Evolutionary conservation across 2,888 invertebrate genomes (phyloP).

Genomic region (Candidula unifasciata): DNA sequence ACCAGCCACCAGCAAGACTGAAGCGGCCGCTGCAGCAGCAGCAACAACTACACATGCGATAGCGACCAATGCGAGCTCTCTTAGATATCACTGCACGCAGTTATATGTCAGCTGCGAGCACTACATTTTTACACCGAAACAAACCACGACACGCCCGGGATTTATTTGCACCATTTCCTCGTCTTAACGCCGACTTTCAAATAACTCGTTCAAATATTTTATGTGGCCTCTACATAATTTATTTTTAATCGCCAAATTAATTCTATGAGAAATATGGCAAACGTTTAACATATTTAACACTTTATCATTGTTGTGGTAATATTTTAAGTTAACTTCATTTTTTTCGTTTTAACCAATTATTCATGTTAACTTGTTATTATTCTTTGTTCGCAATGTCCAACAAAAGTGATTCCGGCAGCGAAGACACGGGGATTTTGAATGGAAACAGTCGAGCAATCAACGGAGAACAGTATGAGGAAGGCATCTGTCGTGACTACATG

Average conservation of each 20-base stretch:
- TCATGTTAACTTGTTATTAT: not conserved
- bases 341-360: no score
- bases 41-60: not conserved
- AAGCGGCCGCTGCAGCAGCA: conserved; percentile 23
- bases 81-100: not conserved
- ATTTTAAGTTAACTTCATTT: no score
- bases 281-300: no score
- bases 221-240: no score
- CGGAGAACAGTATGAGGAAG: conserved; percentile 71
- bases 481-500: conserved; percentile 82
- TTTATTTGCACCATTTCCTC: no score
- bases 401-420: conserved; percentile 71
- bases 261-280: no score
- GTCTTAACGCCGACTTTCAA: no score
- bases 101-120: not conserved
- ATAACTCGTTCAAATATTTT: no score
- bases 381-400: conserved; percentile 64
- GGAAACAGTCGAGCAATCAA: conserved; percentile 48
- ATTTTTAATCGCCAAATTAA: no score
- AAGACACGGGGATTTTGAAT: conserved; percentile 54
- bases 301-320: no score
- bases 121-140: not conserved
- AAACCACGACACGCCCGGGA: no score
- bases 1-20: conserved; percentile 3
- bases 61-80: not conserved